Evolutionary conservation across 1,140 invertebrate genomes (phyloP), one percentile per base, ranked within the genome.

Genomic region (Drosophila bocki): DNA sequence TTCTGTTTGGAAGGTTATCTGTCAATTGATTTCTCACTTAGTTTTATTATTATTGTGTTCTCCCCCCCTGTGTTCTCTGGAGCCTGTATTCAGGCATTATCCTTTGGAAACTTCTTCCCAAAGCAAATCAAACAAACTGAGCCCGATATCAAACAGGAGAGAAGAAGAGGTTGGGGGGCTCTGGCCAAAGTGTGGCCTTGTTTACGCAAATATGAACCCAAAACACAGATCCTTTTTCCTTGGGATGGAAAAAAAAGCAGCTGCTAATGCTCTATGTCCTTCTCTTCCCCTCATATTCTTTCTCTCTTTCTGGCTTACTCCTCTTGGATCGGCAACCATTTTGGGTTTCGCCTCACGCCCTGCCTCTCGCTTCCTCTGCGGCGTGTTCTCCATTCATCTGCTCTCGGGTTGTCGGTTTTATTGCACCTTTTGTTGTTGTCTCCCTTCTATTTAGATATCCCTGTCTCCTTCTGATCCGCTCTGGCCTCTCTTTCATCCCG

Each of bases 361-460:
- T 63, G 70, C 53, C 69, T 84, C 78, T 83, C 76, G 70, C 68
- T 68, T 5, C 53, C 53, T 56, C 53, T 37, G 33, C 33, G 13
- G 13, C 33, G 35, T 53, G 32, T 35, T 75, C 50, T 22, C 69
- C 69, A 75, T 81, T 81, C 65, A 82, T 77, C 41, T 60, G 63
- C 63, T 39, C 59, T 54, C 51, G 59, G 64, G 60, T 62, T 69
- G 47, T 64, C n/a, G 84, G 84, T 88, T 88, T 87, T 87, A 87
- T 88, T 90, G 85, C 85, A 88, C 84, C 84, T 88, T 88, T 88
- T 88, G 84, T 87, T 68, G 19, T 39, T 68, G 19, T 56, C 53
- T 56, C 53, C 35, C 35, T 39, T 51, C 15, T 13, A 39, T 57
- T 22, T 19, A 19, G n/a, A 17, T 50, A 35, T 37, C 41, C 32